Conservation (phyloP, 2,888 invertebrate species). For the Vandiemenella viatica region DNA sequence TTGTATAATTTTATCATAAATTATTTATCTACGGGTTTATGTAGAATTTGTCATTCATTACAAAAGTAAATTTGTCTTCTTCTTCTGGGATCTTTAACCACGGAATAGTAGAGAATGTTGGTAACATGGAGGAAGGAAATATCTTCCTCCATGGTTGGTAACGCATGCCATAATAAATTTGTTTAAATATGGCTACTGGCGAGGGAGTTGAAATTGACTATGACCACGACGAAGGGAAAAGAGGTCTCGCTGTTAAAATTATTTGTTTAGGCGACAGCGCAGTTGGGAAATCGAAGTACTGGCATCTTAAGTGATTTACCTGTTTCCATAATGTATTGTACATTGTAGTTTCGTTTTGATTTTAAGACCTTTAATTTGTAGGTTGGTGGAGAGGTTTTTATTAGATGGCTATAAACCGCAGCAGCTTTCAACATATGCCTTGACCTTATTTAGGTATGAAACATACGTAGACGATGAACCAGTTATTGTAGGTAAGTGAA, state of each 20-base stretch:
- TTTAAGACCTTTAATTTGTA: conserved; percentile 20
- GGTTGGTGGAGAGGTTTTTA: conserved; percentile 35
- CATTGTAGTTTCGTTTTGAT: background rate
- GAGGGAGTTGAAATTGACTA: conserved; percentile 17
- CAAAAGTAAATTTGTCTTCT: no score
- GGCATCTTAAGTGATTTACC: background rate
- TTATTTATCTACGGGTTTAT: no score
- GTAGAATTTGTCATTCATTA: no score
- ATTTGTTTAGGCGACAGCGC: conserved; percentile 40
- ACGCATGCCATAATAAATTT: no score
- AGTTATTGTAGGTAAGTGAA: conserved; percentile 31
- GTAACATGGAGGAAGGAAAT: no score
- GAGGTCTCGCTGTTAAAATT: conserved; percentile 29
- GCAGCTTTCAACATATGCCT: conserved; percentile 37
- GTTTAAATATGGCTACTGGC: conserved; percentile 3
- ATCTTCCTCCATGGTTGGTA: no score
- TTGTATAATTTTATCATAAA: no score
- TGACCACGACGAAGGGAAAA: conserved; percentile 19
- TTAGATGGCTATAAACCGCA: conserved; percentile 37
- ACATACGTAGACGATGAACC: conserved; percentile 29
- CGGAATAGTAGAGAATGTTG: no score
- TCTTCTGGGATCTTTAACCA: no score
- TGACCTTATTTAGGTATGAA: conserved; percentile 34
- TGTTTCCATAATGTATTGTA: background rate
- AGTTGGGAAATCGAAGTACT: conserved; percentile 40